phyloP scores from a whole-genome alignment of 1,140 invertebrate species.

The Aphaenogaster floridana region DNA sequence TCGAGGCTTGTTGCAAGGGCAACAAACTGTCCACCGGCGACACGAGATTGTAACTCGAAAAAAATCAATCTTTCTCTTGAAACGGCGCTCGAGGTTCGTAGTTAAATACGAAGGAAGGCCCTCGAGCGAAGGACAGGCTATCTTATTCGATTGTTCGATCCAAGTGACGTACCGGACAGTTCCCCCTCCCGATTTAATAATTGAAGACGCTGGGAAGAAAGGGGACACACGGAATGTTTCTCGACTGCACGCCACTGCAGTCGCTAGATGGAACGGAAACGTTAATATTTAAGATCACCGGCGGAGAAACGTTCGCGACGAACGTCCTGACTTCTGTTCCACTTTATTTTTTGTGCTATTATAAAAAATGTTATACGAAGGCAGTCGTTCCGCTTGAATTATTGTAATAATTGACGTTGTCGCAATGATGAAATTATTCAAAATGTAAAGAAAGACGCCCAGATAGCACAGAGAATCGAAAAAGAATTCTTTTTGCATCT shows the following conservation, averaged over 20 bases:
- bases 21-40: conserved; percentile 10
- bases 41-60: too few species aligned
- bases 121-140: not conserved
- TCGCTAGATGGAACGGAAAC: conserved; percentile 39
- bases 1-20: conserved; percentile 3
- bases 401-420: not conserved
- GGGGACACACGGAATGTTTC: conserved; percentile 32
- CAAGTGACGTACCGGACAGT: conserved; percentile 31
- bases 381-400: not conserved
- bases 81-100: not conserved
- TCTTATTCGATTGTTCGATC: conserved; percentile 63
- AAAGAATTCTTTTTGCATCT: too few species aligned
- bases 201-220: conserved; percentile 56
- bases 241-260: conserved; percentile 45
- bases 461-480: too few species aligned
- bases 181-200: conserved; percentile 61
- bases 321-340: conserved; percentile 1
- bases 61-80: conserved; percentile 7
- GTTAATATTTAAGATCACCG: conserved; percentile 48
- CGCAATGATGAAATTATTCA: not conserved
- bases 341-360: not conserved
- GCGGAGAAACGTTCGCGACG: not conserved
- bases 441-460: not conserved
- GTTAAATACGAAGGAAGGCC: not conserved
- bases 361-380: conserved; percentile 9